These are phyloP conservation scores for Myripristis jacobus DNA, from an alignment of 2,797 vertebrate genomes.

Conservation along the genomic window DNA sequence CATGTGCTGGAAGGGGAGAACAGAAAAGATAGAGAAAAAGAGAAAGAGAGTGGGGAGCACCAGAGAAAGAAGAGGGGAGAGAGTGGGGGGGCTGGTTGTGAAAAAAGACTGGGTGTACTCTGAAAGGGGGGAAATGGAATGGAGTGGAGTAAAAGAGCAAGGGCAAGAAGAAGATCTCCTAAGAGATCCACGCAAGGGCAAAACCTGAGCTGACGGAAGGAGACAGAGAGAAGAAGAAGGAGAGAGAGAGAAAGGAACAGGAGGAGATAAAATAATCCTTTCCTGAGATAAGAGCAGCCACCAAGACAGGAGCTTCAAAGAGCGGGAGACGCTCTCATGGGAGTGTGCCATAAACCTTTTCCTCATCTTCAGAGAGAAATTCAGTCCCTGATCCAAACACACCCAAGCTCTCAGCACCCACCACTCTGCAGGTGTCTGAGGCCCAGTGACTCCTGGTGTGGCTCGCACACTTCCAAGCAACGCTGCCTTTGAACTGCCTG, in stretches of 20 bases:
- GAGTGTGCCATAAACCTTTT: constrained; percentile 87
- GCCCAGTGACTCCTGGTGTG: constrained; percentile 74
- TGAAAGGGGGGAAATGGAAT: constrained; percentile 63
- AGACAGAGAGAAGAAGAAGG: constrained; percentile 41
- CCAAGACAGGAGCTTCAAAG: constrained; percentile 95
- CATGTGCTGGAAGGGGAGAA: constrained; percentile 88
- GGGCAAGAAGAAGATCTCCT: constrained; percentile 62
- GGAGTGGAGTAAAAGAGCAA: constrained; percentile 60
- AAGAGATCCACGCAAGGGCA: constrained; percentile 52
- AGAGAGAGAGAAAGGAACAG: constrained; percentile 69
- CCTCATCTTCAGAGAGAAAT: constrained; percentile 86
- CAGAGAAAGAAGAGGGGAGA: constrained; percentile 59
- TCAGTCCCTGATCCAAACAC: constrained; percentile 83
- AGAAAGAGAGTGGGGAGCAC: constrained; percentile 64
- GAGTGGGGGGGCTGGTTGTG: constrained; percentile 41
- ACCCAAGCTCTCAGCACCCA: constrained; percentile 78
- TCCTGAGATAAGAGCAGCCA: constrained; percentile 93
- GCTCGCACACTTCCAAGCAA: constrained; percentile 75
- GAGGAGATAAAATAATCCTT: constrained; percentile 91
- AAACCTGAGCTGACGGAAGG: constrained; percentile 61
- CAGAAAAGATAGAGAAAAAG: constrained; percentile 60
- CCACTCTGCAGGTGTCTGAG: constrained; percentile 71
- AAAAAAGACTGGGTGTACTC: constrained; percentile 51
- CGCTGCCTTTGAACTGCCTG: constrained; percentile 73
- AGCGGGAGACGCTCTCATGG: constrained; percentile 85